Base-by-base conservation (phyloP, 2,888 invertebrate species). In the Melinaea marsaeus region DNA sequence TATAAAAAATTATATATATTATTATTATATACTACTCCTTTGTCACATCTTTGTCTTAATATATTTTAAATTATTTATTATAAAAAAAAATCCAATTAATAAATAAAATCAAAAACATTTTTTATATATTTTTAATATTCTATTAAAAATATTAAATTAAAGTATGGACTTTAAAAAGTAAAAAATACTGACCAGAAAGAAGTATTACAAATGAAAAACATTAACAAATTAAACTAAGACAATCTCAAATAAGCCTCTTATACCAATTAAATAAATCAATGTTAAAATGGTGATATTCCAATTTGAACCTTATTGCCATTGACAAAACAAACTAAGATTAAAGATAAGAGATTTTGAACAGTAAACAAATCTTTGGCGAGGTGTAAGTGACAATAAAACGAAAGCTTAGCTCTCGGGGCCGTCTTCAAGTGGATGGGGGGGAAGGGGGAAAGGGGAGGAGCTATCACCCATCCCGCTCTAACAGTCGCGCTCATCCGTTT, bases 311-410 rank as follows among this genome's bases (percentile, higher is more conserved):
- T 84, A 76, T 42, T 4, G 2, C 45, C 2, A 11, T 60, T 61
- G 46, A 55, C 63, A 70, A 73, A 79, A 74, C 74, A 59, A 72
- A 63, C 62, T 66, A 65, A 59, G 70, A 72, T 75, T 68, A 77
- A 73, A 59, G 63, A 57, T 59, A 72, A 68, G 69, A 74, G 71
- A 74, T 74, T 78, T 79, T 73, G 67, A 74, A 75, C 70, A 71
- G 79, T 78, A 83, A 85, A 85, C 80, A 83, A 86, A 86, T 82
- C 83, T 85, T 84, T 77, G 84, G 64, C 71, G 77, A 82, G 88
- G 88, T 88, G 84, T 90, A 89, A 89, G 89, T 89, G 90, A 89
- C 90, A 89, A 89, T 88, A 90, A 88, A 90, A 88, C 79, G 87
- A 85, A 79, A 86, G 86, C 85, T 88, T 87, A 87, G 84, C 84